phyloP scores from a whole-genome alignment of 30 jellyfish, hydroid and myxozoan species.

The Cassiopea andromeda region DNA sequence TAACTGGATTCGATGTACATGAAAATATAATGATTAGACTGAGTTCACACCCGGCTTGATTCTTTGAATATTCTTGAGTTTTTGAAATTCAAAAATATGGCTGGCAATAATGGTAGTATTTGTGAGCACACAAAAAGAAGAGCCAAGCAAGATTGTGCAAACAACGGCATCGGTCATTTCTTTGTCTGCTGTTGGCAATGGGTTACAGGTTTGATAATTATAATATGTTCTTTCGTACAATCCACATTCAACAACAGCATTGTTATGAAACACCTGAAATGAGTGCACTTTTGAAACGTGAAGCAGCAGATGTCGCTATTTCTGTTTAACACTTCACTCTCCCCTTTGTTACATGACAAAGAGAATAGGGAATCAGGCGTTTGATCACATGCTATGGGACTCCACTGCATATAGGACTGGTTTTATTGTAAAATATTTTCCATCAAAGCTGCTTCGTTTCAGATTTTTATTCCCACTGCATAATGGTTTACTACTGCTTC shows the following conservation, averaged over 20 bases:
- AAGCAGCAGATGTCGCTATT: slow-evolving; percentile 67
- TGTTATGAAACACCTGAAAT: slow-evolving; percentile 36
- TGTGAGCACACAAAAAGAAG: slow-evolving; percentile 54
- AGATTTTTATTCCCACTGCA: slow-evolving; percentile 69
- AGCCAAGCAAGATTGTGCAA: slow-evolving; percentile 25
- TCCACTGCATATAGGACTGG: slow-evolving; percentile 73
- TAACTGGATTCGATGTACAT: slow-evolving; percentile 58
- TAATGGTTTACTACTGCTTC: not conserved
- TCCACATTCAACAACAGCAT: slow-evolving; percentile 62
- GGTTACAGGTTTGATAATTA: slow-evolving; percentile 5
- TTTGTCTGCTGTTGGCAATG: slow-evolving; percentile 53
- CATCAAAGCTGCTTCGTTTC: not conserved
- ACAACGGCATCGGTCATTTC: not conserved
- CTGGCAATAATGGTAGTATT: slow-evolving; percentile 42
- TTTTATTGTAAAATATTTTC: slow-evolving; percentile 39
- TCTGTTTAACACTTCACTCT: not conserved
- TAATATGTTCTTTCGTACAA: slow-evolving; percentile 37
- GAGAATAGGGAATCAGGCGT: slow-evolving; percentile 67
- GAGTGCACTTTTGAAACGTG: slow-evolving; percentile 69
- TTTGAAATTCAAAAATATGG: slow-evolving; percentile 59
- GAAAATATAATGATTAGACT: slow-evolving; percentile 65
- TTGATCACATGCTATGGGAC: slow-evolving; percentile 30
- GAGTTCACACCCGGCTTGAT: slow-evolving; percentile 77
- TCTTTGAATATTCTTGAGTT: slow-evolving; percentile 74
- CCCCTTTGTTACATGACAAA: slow-evolving; percentile 65